Evolutionary conservation across 2,797 vertebrate genomes (phyloP).

Genomic region (Pseudochromis fuscus): DNA sequence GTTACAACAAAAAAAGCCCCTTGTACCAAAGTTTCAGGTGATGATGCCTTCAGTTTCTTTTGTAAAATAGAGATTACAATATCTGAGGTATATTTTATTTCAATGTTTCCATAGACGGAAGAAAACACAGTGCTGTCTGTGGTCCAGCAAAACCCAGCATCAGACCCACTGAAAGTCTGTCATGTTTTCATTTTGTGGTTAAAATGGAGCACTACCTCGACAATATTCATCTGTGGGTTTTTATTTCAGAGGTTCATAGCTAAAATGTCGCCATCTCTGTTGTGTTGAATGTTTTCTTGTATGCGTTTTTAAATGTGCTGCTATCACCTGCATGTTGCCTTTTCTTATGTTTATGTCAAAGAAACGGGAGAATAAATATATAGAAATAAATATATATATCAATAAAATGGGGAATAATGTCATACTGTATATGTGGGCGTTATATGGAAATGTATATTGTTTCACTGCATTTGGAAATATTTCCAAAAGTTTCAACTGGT

Average conservation of each 20-base stretch:
- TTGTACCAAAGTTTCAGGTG: background rate
- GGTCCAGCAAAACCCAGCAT: slow-evolving; percentile 16
- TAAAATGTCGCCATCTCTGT: slow-evolving; percentile 14
- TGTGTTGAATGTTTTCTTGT: slow-evolving; percentile 50
- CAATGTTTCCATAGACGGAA: slow-evolving; percentile 1
- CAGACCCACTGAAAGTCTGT: background rate
- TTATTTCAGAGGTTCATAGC: slow-evolving; percentile 17
- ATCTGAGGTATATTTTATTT: slow-evolving; percentile 2
- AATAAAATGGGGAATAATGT: slow-evolving; percentile 51
- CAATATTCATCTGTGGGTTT: background rate
- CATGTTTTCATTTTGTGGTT: slow-evolving; percentile 25
- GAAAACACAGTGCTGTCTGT: slow-evolving; percentile 18
- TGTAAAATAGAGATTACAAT: background rate
- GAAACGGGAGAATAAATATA: slow-evolving; percentile 25
- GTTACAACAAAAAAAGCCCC: slow-evolving; percentile 5
- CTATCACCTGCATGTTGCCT: slow-evolving; percentile 84
- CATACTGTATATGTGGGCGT: slow-evolving; percentile 50
- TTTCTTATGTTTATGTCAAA: slow-evolving; percentile 66
- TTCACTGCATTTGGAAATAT: slow-evolving; percentile 42
- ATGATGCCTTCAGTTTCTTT: background rate
- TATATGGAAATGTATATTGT: slow-evolving; percentile 57
- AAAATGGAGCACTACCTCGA: slow-evolving; percentile 59
- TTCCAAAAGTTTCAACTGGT: slow-evolving; percentile 29
- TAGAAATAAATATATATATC: slow-evolving; percentile 10
- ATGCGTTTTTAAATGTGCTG: slow-evolving; percentile 73